phyloP scores from a whole-genome alignment of 2,113 vertebrate species.

The Tyrannus savana region DNA sequence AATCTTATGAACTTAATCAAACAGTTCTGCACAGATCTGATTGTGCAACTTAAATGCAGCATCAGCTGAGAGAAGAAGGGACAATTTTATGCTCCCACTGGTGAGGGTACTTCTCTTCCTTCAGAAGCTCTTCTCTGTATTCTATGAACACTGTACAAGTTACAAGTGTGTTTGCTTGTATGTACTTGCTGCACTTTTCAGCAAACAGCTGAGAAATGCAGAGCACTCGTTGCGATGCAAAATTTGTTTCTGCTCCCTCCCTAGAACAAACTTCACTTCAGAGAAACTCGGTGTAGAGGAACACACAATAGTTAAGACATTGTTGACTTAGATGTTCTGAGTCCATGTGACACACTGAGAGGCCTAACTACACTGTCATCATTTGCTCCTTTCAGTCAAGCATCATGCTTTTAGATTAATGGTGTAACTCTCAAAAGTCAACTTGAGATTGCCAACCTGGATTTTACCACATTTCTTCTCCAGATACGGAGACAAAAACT shows the following conservation, averaged over 20 bases:
- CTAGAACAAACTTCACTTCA: neutral
- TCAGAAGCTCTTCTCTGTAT: neutral
- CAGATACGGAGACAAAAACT: neutral
- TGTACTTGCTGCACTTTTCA: neutral
- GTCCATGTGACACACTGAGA: neutral
- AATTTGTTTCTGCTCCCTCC: neutral
- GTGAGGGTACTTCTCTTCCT: neutral
- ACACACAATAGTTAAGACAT: neutral
- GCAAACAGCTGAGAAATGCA: neutral
- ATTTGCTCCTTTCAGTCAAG: neutral
- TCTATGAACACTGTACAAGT: neutral
- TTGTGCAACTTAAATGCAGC: neutral
- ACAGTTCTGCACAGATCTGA: neutral
- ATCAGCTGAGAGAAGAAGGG: neutral
- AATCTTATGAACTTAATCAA: neutral
- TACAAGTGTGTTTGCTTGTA: neutral
- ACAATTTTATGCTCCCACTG: neutral
- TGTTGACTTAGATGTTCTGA: neutral
- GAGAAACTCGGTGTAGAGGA: neutral
- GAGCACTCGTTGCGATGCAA: neutral
- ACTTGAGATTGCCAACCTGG: neutral
- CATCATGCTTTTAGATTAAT: neutral
- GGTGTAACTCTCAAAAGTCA: neutral
- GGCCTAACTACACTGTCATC: neutral
- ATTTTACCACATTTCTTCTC: constrained; percentile 39